A percentile compares a stretch with the other conserved stretches of the same genome.
Evolutionary conservation across 2,888 invertebrate genomes (phyloP).

Genomic region (Drosophila neonasuta): DNA sequence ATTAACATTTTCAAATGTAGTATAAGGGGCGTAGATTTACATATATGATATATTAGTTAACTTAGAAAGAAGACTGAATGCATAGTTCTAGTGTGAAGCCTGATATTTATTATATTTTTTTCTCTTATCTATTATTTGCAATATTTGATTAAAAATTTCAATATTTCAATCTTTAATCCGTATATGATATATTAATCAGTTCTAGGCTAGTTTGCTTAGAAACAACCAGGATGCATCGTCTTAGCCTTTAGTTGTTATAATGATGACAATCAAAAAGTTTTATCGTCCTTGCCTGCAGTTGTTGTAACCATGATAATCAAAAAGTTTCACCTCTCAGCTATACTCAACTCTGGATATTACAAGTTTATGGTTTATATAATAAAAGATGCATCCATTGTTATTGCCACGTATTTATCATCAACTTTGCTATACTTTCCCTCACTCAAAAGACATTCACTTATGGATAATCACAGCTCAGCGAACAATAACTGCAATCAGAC

Average conservation of each 20-base stretch:
- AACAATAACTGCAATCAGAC: conserved; percentile 65
- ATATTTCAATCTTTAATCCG: too few species aligned
- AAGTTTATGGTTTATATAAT: neutral
- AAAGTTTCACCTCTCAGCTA: conserved; percentile 1
- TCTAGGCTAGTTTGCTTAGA: too few species aligned
- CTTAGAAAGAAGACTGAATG: too few species aligned
- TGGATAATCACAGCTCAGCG: conserved; percentile 14
- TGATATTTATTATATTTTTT: too few species aligned
- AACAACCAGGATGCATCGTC: too few species aligned
- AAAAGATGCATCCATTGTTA: conserved; percentile 7
- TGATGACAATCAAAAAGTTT: neutral
- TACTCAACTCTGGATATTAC: neutral
- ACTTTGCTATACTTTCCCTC: conserved; percentile 44
- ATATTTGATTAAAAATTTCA: too few species aligned
- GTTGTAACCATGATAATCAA: neutral
- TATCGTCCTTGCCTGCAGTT: neutral
- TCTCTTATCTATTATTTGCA: too few species aligned
- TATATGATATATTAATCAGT: too few species aligned
- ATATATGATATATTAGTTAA: too few species aligned
- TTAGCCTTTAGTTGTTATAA: too few species aligned
- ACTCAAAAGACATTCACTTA: conserved; percentile 33
- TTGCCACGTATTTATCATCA: conserved; percentile 1
- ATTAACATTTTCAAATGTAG: neutral
- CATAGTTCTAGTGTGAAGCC: too few species aligned
- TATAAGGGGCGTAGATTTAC: too few species aligned